Percentiles rank a stretch among this genome's conserved stretches.
Conservation (phyloP, 1,140 invertebrate species). For the Sycophaga agraensis region DNA sequence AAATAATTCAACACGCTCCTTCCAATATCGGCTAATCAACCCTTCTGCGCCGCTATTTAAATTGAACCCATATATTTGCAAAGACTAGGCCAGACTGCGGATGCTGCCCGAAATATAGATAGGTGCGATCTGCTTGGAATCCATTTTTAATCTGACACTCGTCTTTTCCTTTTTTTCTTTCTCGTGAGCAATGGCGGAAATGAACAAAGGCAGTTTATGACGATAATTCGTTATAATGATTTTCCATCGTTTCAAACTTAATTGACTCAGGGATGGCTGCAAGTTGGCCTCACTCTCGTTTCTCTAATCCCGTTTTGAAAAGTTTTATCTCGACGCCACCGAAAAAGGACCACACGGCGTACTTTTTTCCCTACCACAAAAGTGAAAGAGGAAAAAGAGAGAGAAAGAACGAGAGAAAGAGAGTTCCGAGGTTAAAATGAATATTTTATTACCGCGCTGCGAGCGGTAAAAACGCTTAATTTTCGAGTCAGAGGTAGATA, state of each 20-base stretch:
- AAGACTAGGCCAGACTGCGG: no score
- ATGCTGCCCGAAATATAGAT: no score
- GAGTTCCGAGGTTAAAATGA: no score
- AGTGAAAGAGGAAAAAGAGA: not conserved
- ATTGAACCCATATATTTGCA: no score
- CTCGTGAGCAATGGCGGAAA: not conserved
- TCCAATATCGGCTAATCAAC: no score
- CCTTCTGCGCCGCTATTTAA: no score
- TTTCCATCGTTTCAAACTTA: slow-evolving; percentile 13
- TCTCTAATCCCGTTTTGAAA: slow-evolving; percentile 24
- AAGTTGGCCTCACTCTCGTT: not conserved
- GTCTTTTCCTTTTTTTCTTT: no score
- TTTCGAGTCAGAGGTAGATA: slow-evolving; percentile 12
- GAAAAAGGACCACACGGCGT: no score
- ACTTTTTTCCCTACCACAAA: not conserved
- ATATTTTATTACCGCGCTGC: slow-evolving; percentile 22
- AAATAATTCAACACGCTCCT: no score
- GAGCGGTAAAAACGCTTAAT: slow-evolving; percentile 28
- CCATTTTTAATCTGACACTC: no score
- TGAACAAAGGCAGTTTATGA: slow-evolving; percentile 1
- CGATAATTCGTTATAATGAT: slow-evolving; percentile 20
- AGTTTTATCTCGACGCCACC: slow-evolving; percentile 16
- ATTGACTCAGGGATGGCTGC: slow-evolving; percentile 13
- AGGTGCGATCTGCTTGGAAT: no score
- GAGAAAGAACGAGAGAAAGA: not conserved